Percentiles rank a stretch among this genome's conserved stretches.
Evolutionary conservation across 2,113 vertebrate genomes (phyloP).

Genomic region (Dipodomys merriami): DNA sequence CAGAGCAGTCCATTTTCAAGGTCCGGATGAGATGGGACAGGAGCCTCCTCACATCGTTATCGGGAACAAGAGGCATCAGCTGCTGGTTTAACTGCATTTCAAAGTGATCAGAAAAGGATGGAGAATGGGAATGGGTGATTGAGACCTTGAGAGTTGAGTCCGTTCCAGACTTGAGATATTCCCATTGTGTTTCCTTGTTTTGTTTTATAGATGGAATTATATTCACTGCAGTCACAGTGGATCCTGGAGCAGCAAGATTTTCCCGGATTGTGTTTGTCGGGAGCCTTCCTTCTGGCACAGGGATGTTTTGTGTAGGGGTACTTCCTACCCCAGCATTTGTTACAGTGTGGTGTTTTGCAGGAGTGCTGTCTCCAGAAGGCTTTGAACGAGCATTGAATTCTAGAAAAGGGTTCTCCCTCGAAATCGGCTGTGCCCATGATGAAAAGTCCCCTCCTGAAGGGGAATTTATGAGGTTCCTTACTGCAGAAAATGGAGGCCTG

Average conservation of each 20-base stretch:
- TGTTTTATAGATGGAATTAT: not conserved
- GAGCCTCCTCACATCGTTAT: not conserved
- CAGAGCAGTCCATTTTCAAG: constrained; percentile 51
- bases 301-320: not conserved
- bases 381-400: not conserved
- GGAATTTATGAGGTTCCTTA: constrained; percentile 35
- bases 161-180: not conserved
- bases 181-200: not conserved
- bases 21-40: not conserved
- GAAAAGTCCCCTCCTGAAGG: not conserved
- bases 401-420: not conserved
- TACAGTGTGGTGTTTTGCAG: not conserved
- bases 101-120: accelerated
- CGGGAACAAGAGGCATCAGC: not conserved
- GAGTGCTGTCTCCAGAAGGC: not conserved
- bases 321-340: not conserved
- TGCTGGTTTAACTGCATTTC: not conserved
- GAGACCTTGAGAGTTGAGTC: accelerated
- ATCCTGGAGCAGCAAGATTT: too few species aligned
- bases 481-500: not conserved
- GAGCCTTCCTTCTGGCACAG: not conserved
- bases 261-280: accelerated
- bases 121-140: accelerated
- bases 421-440: not conserved
- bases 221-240: not conserved